Conservation (phyloP, 2,797 vertebrate species). For the Setipinna tenuifilis region DNA sequence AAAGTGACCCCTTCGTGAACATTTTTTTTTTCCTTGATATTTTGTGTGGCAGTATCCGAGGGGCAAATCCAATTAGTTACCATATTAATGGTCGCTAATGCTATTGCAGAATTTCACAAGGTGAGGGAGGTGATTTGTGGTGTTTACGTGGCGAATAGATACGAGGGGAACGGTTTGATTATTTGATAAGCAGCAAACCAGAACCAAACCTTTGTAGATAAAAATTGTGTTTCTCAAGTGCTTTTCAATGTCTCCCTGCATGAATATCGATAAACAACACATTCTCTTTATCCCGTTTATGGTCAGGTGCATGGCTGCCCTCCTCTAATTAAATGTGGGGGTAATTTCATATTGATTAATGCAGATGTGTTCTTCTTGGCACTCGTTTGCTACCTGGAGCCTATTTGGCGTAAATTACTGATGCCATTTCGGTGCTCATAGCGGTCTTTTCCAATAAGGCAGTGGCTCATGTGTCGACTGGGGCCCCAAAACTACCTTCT, state of each 20-base stretch:
- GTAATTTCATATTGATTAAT: conserved; percentile 89
- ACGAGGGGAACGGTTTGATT: neutral
- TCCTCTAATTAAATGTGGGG: conserved; percentile 75
- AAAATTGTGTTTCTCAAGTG: conserved; percentile 47
- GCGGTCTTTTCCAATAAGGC: conserved; percentile 89
- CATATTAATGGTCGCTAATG: neutral
- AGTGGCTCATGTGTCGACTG: conserved; percentile 94
- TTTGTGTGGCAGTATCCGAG: neutral
- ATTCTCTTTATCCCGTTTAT: conserved; percentile 60
- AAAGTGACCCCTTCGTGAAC: neutral
- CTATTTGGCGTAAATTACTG: conserved; percentile 92
- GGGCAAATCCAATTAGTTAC: neutral
- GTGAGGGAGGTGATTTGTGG: neutral
- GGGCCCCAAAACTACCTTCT: conserved; percentile 95
- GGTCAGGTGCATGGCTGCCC: conserved; percentile 75
- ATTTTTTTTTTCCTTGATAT: neutral
- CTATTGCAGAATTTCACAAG: neutral
- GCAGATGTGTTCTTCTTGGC: conserved; percentile 84
- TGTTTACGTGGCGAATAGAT: neutral
- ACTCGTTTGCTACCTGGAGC: conserved; percentile 86
- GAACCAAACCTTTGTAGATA: neutral
- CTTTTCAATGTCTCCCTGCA: conserved; percentile 65
- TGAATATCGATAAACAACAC: conserved; percentile 19
- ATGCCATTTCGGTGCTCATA: conserved; percentile 90
- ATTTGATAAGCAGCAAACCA: neutral